Percentiles rank a stretch among this genome's conserved stretches.
phyloP scores from a whole-genome alignment of 2,888 invertebrate species.

The Kryphioiulus occultus region DNA sequence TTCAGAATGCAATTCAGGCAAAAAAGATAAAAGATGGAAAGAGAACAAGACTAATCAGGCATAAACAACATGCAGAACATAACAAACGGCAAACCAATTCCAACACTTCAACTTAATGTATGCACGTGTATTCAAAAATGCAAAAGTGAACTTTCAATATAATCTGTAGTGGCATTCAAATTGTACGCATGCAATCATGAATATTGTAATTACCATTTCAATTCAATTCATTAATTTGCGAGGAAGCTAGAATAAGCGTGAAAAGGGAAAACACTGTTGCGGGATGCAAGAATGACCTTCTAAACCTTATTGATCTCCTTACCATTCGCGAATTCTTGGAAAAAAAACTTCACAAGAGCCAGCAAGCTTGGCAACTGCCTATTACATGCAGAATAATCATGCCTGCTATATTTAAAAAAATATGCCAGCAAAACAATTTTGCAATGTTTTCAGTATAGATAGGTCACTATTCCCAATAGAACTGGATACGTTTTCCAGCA shows the following conservation, averaged over 20 bases:
- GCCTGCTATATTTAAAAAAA: background rate
- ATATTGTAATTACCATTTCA: background rate
- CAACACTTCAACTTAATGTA: background rate
- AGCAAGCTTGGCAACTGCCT: background rate
- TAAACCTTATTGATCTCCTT: background rate
- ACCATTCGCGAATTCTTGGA: background rate
- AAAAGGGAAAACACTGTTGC: background rate
- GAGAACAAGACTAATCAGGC: slow-evolving; percentile 41
- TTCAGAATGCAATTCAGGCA: slow-evolving; percentile 46
- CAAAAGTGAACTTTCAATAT: background rate
- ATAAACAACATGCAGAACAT: slow-evolving; percentile 28
- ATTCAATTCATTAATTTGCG: no score
- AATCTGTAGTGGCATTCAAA: background rate
- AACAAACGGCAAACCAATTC: background rate
- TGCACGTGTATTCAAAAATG: background rate
- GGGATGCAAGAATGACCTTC: background rate
- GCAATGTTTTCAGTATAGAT: background rate
- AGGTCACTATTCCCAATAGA: background rate
- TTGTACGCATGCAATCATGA: background rate
- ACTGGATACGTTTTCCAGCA: background rate
- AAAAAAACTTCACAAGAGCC: background rate
- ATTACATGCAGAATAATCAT: background rate
- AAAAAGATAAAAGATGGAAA: slow-evolving; percentile 26
- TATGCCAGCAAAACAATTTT: background rate
- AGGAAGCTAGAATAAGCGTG: background rate